These are phyloP conservation scores for Sternarchorhynchus goeldii DNA, from an alignment of 2,797 vertebrate species.

Conservation along the genomic window DNA sequence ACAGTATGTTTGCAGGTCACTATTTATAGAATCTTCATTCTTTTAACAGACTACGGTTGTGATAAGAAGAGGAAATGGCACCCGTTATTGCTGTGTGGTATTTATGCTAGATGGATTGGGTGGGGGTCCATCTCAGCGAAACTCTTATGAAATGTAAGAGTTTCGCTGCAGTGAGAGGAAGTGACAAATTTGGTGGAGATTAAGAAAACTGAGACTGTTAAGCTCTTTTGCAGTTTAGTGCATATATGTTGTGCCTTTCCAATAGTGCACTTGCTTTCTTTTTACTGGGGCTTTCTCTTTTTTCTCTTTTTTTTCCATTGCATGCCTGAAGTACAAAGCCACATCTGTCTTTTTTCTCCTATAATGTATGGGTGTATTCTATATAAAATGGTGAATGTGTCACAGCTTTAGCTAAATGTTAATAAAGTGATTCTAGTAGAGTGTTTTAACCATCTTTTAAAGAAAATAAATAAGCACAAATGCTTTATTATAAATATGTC, in stretches of 20 bases:
- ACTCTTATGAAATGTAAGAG: slow-evolving; percentile 22
- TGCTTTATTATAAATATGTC: not conserved
- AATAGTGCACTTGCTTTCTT: slow-evolving; percentile 31
- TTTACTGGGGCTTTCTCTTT: slow-evolving; percentile 28
- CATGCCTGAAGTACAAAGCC: not conserved
- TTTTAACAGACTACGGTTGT: slow-evolving; percentile 28
- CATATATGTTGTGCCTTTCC: slow-evolving; percentile 23
- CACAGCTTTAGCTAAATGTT: not conserved
- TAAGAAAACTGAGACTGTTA: slow-evolving; percentile 26
- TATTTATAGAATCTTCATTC: slow-evolving; percentile 31
- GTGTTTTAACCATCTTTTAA: slow-evolving; percentile 18
- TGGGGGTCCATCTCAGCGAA: slow-evolving; percentile 37
- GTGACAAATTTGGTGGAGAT: slow-evolving; percentile 40
- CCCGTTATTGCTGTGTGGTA: slow-evolving; percentile 2
- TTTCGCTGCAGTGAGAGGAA: slow-evolving; percentile 42
- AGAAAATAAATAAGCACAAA: not conserved
- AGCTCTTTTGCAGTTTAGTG: slow-evolving; percentile 8
- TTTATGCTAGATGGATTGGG: slow-evolving; percentile 31
- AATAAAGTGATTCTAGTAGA: not conserved
- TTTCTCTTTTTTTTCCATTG: slow-evolving; percentile 15
- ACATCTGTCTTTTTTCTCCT: not conserved
- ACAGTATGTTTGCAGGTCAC: slow-evolving; percentile 31
- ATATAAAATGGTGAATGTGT: slow-evolving; percentile 2
- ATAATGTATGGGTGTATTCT: not conserved
- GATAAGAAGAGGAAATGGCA: slow-evolving; percentile 21